Evolutionary conservation across 2,888 invertebrate species (phyloP), one percentile per base, ranked within the genome.

Genomic region (Frankliniella fusca): DNA sequence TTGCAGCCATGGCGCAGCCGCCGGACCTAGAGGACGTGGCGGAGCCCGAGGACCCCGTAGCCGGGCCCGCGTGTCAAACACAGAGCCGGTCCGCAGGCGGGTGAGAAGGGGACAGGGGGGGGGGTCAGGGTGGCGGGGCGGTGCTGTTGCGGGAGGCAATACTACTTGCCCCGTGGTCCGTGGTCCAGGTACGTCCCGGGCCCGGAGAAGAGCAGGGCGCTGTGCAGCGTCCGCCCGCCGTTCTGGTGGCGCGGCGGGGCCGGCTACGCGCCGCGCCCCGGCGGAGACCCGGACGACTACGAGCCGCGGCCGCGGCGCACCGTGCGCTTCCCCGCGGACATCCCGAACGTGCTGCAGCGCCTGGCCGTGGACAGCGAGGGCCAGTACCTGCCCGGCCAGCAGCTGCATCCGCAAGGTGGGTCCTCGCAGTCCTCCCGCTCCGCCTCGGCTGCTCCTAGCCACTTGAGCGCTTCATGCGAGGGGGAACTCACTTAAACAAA

Each of bases 351-450:
- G 11, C 70, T 76, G 70, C 23, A 76, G 27, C 70, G 70, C 23
- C 70, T 76, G 23, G 70, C 23, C 23, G 70, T 27, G 23, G 70
- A 76, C 70, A 12, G 2, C 27, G 70, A 27, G 70, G 23, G 27
- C 70, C 70, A 76, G 27, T 76, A 76, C 70, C 27, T 76, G 70
- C 70, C 70, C 1, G 70, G 70, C n/a, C 70, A 76, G 70, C 9
- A 27, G 27, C 23, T 27, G 23, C 0, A 15, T 2, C 23, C 10
- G 23, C 0, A 15, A 2, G 38, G 38, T 38, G 38, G 38, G 38
- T 38, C 38, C 38, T 5, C 38, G 38, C n/a, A n/a, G n/a, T 38
- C 38, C 20, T 54, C 15, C 15, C 20, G 15, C 54, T 12, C 18
- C 20, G 15, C 10, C 54, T 15, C 15, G 10, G 18, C 5, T 15